phyloP scores from a whole-genome alignment of 2,113 vertebrate genomes.

The Seriola dumerili region DNA sequence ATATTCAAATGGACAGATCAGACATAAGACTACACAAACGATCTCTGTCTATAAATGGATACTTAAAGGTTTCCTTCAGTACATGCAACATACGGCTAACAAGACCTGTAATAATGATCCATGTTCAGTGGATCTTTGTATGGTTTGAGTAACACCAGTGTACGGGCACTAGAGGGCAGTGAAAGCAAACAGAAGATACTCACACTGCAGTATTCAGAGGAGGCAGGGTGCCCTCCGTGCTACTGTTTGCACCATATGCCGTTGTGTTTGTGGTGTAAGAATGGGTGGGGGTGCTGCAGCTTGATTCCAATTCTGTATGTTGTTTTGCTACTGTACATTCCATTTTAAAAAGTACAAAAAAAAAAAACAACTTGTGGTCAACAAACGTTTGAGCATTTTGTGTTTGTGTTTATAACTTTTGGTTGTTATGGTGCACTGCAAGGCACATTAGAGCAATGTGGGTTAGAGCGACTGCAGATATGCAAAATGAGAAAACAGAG shows the following conservation, averaged over 20 bases:
- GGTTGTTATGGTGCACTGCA: not conserved
- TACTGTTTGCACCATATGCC: not conserved
- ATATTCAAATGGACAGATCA: not conserved
- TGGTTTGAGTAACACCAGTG: not conserved
- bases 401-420: not conserved
- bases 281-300: not conserved
- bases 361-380: too few species aligned
- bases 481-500: not conserved
- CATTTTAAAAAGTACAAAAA: too few species aligned
- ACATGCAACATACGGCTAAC: not conserved
- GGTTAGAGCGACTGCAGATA: not conserved
- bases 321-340: not conserved
- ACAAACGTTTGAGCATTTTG: not conserved
- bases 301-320: not conserved
- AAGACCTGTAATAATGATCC: not conserved
- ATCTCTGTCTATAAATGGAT: not conserved
- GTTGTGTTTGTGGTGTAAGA: not conserved
- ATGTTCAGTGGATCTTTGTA: not conserved
- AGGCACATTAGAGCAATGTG: not conserved
- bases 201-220: not conserved
- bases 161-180: constrained; percentile 64
- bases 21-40: not conserved
- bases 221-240: not conserved
- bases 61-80: not conserved
- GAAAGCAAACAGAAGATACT: constrained; percentile 28